A percentile compares a stretch with the other conserved stretches of the same genome.
Conservation (phyloP, 2,888 invertebrate genomes). For the Rhingia rostrata region DNA sequence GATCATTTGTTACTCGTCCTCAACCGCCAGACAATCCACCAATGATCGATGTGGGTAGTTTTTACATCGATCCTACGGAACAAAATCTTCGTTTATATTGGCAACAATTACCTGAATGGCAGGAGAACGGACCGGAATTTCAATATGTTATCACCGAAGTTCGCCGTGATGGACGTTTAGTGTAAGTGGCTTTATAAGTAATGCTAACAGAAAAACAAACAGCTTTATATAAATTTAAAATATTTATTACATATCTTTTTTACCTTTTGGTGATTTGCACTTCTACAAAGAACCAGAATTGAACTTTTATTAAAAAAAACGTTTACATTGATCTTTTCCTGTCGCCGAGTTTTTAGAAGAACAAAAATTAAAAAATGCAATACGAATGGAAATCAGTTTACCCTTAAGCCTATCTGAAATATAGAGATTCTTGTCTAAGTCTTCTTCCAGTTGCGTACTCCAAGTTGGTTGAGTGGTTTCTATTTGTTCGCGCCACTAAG, state of each 20-base stretch:
- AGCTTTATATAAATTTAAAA: background rate
- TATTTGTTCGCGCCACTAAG: too few species aligned
- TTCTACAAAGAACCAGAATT: too few species aligned
- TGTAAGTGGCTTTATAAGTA: constrained; percentile 75
- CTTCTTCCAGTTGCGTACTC: too few species aligned
- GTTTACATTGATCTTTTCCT: too few species aligned
- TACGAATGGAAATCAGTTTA: too few species aligned
- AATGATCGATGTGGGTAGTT: constrained; percentile 88
- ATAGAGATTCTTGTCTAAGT: too few species aligned
- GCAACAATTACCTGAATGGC: constrained; percentile 88
- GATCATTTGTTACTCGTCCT: constrained; percentile 85
- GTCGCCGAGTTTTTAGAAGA: too few species aligned
- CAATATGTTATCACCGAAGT: constrained; percentile 86
- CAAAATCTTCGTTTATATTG: constrained; percentile 90
- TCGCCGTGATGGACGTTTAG: constrained; percentile 75
- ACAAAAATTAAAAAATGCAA: too few species aligned
- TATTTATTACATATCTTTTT: background rate
- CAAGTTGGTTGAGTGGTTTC: too few species aligned
- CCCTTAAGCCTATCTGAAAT: too few species aligned
- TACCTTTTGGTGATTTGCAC: too few species aligned
- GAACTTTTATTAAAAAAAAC: too few species aligned
- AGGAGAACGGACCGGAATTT: constrained; percentile 90
- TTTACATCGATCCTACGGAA: constrained; percentile 86
- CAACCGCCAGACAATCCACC: constrained; percentile 87
- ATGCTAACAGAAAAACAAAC: background rate